These are phyloP conservation scores for Cheiracanthium punctorium DNA, from an alignment of 2,888 invertebrate species.

Conservation along the genomic window DNA sequence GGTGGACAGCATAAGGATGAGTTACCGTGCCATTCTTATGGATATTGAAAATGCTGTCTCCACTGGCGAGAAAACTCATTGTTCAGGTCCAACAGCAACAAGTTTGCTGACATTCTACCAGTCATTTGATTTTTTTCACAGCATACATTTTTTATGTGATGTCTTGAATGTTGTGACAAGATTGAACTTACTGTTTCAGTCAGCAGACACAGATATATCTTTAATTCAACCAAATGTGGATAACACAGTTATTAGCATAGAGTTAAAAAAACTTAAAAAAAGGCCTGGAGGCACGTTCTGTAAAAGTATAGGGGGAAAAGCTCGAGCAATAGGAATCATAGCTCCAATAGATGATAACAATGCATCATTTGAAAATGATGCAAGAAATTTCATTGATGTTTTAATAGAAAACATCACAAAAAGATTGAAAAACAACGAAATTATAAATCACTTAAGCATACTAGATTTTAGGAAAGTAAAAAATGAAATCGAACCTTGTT, in stretches of 20 bases:
- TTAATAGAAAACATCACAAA: background rate
- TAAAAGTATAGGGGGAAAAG: no score
- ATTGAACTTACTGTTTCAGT: background rate
- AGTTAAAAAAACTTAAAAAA: no score
- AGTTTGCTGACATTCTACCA: background rate
- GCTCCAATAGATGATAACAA: no score
- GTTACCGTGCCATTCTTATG: background rate
- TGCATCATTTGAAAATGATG: background rate
- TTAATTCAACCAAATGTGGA: no score
- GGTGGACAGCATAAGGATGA: background rate
- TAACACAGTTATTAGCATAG: no score
- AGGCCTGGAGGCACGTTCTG: no score
- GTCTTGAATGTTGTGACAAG: background rate
- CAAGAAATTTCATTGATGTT: background rate
- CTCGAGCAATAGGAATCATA: no score
- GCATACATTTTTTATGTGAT: slow-evolving; percentile 22
- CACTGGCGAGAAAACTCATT: no score
- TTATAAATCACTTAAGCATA: background rate
- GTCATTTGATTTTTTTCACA: background rate
- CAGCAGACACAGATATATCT: background rate
- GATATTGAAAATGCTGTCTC: slow-evolving; percentile 8
- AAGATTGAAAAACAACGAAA: background rate
- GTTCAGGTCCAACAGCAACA: background rate
- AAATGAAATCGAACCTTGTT: background rate
- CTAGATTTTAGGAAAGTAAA: no score